Evolutionary conservation across 2,888 invertebrate species (phyloP), one percentile per base, ranked within the genome.

Genomic region (Elegia similella): DNA sequence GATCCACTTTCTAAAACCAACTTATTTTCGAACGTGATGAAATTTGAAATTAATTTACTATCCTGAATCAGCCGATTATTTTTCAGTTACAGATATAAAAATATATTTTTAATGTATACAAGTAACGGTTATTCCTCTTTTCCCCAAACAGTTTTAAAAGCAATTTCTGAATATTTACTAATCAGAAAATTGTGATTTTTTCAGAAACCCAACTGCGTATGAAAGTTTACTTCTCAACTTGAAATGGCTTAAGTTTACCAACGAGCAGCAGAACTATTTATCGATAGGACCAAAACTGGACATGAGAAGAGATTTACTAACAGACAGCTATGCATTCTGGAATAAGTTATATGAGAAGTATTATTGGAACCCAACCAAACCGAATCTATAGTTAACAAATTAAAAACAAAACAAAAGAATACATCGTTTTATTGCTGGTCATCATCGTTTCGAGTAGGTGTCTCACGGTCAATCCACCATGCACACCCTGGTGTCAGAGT

Each of bases 1-100:
- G 90, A 87, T 2, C 87, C 88, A 72, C 90, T 91, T 55, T 91
- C 91, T 13, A 90, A 62, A 60, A 88, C 82, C 1, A 90, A 59
- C 72, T 86, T 86, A 42, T 86, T n/a, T n/a, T n/a, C n/a, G n/a
- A n/a, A n/a, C n/a, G n/a, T n/a, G n/a, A n/a, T n/a, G n/a, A n/a
- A n/a, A n/a, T n/a, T n/a, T n/a, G n/a, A n/a, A n/a, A n/a, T n/a
- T n/a, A n/a, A n/a, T n/a, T n/a, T n/a, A n/a, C n/a, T n/a, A n/a
- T n/a, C n/a, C n/a, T n/a, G n/a, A n/a, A n/a, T n/a, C n/a, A n/a
- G n/a, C n/a, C n/a, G n/a, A n/a, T n/a, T n/a, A n/a, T n/a, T n/a
- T n/a, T n/a, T n/a, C n/a, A n/a, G n/a, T n/a, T n/a, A n/a, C n/a
- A n/a, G n/a, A n/a, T n/a, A n/a, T n/a, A n/a, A n/a, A n/a, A n/a